These are phyloP conservation scores for Podarcis siculus DNA, from an alignment of 2,797 vertebrate genomes.

Conservation along the genomic window DNA sequence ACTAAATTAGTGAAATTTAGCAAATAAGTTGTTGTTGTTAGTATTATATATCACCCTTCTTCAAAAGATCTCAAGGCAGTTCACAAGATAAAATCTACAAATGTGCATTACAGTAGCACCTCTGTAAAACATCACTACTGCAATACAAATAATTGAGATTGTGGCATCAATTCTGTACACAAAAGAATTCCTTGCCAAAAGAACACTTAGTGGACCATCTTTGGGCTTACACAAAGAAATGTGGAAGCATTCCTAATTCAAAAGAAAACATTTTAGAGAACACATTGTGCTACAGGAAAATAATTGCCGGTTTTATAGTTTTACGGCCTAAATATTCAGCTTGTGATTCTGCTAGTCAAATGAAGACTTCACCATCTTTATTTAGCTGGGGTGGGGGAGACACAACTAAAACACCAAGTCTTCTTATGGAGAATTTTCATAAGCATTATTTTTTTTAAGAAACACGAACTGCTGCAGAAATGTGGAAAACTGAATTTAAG, in stretches of 20 bases:
- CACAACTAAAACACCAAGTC: not conserved
- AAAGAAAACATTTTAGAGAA: not conserved
- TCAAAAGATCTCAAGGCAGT: too few relatives aligned
- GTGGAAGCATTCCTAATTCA: not conserved
- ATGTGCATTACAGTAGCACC: not conserved
- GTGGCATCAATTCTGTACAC: not conserved
- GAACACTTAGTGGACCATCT: not conserved
- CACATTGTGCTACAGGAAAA: not conserved
- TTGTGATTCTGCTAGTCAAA: not conserved
- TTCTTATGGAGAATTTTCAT: not conserved
- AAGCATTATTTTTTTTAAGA: too few relatives aligned
- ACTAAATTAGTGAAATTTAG: conserved; percentile 20
- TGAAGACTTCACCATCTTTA: not conserved
- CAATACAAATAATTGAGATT: not conserved
- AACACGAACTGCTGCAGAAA: too few relatives aligned
- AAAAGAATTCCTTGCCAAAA: not conserved
- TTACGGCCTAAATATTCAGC: not conserved
- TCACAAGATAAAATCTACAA: not conserved
- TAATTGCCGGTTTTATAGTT: not conserved
- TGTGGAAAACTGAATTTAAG: too few relatives aligned
- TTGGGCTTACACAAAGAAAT: not conserved
- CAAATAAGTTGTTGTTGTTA: not conserved
- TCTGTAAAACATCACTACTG: not conserved
- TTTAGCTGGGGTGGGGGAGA: not conserved
- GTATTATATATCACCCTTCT: too few relatives aligned